phyloP scores from a whole-genome alignment of 2,797 vertebrate genomes.

The Halcyon smyrnensis region DNA sequence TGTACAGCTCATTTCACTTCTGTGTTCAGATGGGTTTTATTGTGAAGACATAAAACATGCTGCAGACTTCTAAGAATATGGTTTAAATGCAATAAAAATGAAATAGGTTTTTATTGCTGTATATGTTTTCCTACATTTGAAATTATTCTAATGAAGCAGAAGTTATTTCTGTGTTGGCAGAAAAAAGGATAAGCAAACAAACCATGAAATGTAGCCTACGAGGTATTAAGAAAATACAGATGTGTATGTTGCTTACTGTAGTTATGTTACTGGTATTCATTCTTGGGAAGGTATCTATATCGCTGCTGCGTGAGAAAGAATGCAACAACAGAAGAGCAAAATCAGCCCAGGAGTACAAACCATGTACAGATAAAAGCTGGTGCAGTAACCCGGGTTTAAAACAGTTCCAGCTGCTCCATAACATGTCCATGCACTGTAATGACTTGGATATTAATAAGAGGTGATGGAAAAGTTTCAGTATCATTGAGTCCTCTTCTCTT shows the following conservation, averaged over 20 bases:
- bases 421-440: background rate
- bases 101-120: background rate
- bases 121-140: background rate
- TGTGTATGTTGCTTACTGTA: background rate
- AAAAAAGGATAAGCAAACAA: conserved; percentile 9
- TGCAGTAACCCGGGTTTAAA: background rate
- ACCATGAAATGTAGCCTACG: background rate
- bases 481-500: background rate
- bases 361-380: background rate
- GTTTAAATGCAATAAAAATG: background rate
- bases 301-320: background rate
- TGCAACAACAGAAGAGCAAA: background rate
- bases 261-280: background rate
- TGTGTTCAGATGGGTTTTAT: background rate
- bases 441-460: background rate
- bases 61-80: background rate
- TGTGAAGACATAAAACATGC: background rate
- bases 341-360: background rate
- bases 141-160: conserved; percentile 19
- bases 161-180: background rate
- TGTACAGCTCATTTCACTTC: conserved; percentile 12
- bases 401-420: background rate
- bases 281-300: background rate
- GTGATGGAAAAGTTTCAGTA: background rate
- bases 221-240: background rate